Base-by-base conservation (phyloP, 1,140 invertebrate species). In the Euborellia annulipes region DNA sequence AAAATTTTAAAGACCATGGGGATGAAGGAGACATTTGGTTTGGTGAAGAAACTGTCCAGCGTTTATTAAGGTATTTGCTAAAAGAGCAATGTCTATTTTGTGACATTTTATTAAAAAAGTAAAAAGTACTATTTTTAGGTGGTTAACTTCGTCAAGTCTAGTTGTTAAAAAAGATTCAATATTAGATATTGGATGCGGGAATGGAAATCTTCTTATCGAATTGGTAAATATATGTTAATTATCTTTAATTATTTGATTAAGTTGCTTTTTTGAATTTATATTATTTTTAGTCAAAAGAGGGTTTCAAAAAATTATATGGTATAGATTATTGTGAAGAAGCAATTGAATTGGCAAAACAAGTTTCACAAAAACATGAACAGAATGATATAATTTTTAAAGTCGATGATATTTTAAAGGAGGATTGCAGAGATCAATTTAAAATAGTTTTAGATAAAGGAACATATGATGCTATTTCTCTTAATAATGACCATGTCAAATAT, bases 21-120 rank as follows among this genome's bases (percentile, higher is more conserved):
- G 89, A 94, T 60, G 73, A 83, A 11, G 91, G 91, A 4, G 90
- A 95, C 60, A 72, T 93, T 32, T 94, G 90, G 90, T 95, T 94
- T 60, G 89, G 89, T 8, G 79, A 85, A 61, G 79, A 79, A 42
- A 82, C 79, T 48, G 76, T 84, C 30, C 63, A 75, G 34, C 73
- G 84, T 52, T 67, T 91, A 16, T 65, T 87, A 1, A 70, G 71
- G 56, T 92, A 46, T 13, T 43, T n/a, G n/a, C n/a, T n/a, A n/a
- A n/a, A n/a, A n/a, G n/a, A n/a, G n/a, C n/a, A n/a, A n/a, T n/a
- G n/a, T n/a, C n/a, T n/a, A n/a, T n/a, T n/a, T n/a, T n/a, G n/a
- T n/a, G n/a, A n/a, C n/a, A n/a, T n/a, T n/a, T n/a, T n/a, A n/a
- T n/a, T n/a, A n/a, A n/a, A n/a, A n/a, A n/a, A n/a, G n/a, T n/a